Evolutionary conservation across 2,113 vertebrate species (phyloP), one percentile per base, ranked within the genome.

Genomic region (Heloderma charlesbogerti): DNA sequence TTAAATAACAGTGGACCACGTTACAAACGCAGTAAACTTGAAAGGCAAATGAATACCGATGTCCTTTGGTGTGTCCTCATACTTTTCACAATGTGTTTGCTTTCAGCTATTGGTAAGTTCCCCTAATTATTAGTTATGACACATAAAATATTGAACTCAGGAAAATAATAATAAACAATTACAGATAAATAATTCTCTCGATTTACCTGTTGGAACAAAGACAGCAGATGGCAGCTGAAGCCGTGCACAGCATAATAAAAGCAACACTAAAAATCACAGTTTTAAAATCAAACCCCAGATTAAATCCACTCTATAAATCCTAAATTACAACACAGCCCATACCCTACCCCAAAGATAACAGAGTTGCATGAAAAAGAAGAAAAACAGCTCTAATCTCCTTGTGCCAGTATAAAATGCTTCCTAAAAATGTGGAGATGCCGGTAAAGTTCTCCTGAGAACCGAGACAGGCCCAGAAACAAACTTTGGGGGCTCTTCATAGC

Each of bases 11-110:
- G 98, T 3, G 99, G 99, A 15, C 99, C 99, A 0, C 99, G 99
- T 67, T 99, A 99, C 96, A 99, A 99, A 93, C 99, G 99, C 95
- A 99, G 99, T 90, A 98, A 98, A 95, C 98, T 99, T 90, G 99
- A 99, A 97, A 96, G 98, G 43, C 98, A 98, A 95, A 99, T 99
- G 99, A 99, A 99, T 94, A 96, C 98, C 0, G 98, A 99, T 40
- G 98, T 99, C 92, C 99, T 99, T 96, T 99, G 99, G 98, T 99
- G 99, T 94, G 98, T 99, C 95, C 96, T 99, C 94, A 99, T 99
- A 96, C 99, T 99, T 94, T 84, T 99, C 74, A 96, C 98, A 93
- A 98, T 99, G 98, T 99, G 99, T 94, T 97, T 99, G 83, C 98
- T 99, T 95, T 97, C 98, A 25, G 98, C 99, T 10, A 95, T 99